Evolutionary conservation across 2,113 vertebrate species (phyloP).

Genomic region (Limnothrissa miodon): DNA sequence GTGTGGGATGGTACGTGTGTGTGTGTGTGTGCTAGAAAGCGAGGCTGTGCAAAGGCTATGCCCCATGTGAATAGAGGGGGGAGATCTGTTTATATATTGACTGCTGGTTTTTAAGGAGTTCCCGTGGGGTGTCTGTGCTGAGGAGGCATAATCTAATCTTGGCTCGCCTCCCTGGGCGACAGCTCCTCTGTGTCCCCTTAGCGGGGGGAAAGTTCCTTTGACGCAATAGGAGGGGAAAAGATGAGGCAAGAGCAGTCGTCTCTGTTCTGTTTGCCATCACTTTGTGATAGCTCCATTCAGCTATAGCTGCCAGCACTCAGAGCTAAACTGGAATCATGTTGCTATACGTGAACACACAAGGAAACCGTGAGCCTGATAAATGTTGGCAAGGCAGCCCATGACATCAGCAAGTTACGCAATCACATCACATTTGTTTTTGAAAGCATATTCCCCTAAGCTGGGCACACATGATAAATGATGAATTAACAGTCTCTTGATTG

Average conservation of each 20-base stretch:
- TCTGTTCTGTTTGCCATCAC: neutral
- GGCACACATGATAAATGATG: neutral
- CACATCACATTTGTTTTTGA: neutral
- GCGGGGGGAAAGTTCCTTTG: neutral
- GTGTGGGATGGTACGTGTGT: neutral
- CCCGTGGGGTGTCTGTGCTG: slow-evolving; percentile 10
- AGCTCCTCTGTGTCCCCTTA: neutral
- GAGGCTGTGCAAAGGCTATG: neutral
- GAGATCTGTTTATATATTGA: slow-evolving; percentile 28
- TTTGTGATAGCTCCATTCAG: neutral
- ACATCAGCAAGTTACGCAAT: neutral
- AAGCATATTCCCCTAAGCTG: neutral
- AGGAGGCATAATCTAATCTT: slow-evolving; percentile 32
- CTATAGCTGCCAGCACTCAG: neutral
- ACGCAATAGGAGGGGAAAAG: neutral
- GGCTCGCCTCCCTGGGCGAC: slow-evolving; percentile 17
- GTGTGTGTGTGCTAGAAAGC: neutral
- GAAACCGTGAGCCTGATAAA: neutral
- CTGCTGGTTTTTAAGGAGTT: slow-evolving; percentile 22
- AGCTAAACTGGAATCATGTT: neutral
- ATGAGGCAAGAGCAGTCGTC: neutral
- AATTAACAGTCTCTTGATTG: neutral
- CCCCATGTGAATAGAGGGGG: neutral
- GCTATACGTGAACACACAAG: neutral
- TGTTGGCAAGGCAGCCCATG: neutral